These are phyloP conservation scores for Scolanthus callimorphus DNA, from an alignment of 92 coral and sea anemone genomes.

Conservation along the genomic window DNA sequence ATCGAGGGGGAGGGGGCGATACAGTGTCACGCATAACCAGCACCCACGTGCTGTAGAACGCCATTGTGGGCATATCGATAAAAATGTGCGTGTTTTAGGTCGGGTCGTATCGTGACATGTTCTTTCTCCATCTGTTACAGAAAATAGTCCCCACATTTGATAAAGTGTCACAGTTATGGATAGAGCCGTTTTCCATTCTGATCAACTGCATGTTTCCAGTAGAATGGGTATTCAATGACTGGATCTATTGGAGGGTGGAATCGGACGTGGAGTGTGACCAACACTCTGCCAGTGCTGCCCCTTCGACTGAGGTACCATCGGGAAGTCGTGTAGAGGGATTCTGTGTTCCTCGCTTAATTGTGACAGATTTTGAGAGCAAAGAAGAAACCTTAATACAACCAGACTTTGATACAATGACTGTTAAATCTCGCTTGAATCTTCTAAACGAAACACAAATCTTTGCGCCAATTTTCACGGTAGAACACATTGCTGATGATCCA, in stretches of 20 bases:
- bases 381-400: constrained; percentile 14
- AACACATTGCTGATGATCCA: constrained; percentile 57
- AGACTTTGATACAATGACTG: constrained; percentile 51
- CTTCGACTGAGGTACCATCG: constrained; percentile 19
- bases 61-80: background rate
- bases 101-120: too few species aligned
- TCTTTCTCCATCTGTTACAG: background rate
- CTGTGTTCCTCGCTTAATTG: constrained; percentile 54
- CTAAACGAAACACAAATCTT: constrained; percentile 9
- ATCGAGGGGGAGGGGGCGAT: too few species aligned
- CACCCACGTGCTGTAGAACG: too few species aligned
- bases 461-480: constrained; percentile 57
- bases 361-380: constrained; percentile 18
- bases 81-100: too few species aligned
- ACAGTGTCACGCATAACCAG: too few species aligned
- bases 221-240: constrained; percentile 59
- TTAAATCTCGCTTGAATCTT: background rate
- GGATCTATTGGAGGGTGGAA: constrained; percentile 45
- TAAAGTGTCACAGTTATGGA: constrained; percentile 45
- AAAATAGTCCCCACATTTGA: constrained; percentile 6
- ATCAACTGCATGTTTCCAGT: constrained; percentile 71
- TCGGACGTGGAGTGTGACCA: constrained; percentile 23
- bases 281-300: background rate
- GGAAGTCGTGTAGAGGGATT: constrained; percentile 78
- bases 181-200: constrained; percentile 51